These are phyloP conservation scores for Platysternon megacephalum DNA, from an alignment of 2,113 vertebrate genomes.

Conservation along the genomic window DNA sequence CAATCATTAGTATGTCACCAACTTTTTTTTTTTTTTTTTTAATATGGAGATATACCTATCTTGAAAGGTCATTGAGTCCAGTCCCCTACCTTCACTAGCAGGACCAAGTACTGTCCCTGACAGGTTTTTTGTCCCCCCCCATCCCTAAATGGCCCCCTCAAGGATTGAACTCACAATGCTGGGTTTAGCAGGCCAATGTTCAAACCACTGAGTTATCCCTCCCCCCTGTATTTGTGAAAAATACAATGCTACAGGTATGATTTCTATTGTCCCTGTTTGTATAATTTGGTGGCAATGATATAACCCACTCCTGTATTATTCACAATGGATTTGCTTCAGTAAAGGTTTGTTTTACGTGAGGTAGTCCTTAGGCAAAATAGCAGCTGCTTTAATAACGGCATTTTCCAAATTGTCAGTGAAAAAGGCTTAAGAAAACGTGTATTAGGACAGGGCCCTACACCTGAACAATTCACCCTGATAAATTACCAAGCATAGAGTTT, in stretches of 20 bases:
- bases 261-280: not conserved
- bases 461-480: not conserved
- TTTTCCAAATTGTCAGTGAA: not conserved
- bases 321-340: not conserved
- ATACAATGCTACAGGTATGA: not conserved
- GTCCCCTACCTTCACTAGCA: too few relatives aligned
- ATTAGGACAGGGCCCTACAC: not conserved
- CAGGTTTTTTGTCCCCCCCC: too few relatives aligned
- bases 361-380: not conserved
- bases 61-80: too few relatives aligned
- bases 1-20: not conserved
- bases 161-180: too few relatives aligned
- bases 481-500: not conserved
- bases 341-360: not conserved
- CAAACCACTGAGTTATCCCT: too few relatives aligned
- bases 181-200: too few relatives aligned
- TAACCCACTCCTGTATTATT: not conserved
- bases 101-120: too few relatives aligned
- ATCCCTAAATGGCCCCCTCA: too few relatives aligned
- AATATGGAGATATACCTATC: too few relatives aligned
- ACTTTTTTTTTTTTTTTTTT: too few relatives aligned
- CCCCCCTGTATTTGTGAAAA: not conserved
- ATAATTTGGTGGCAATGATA: not conserved
- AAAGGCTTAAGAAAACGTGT: not conserved
- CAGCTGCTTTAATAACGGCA: not conserved